Base-by-base conservation (phyloP, 2,888 invertebrate species). In the Drosophila prolongata region DNA sequence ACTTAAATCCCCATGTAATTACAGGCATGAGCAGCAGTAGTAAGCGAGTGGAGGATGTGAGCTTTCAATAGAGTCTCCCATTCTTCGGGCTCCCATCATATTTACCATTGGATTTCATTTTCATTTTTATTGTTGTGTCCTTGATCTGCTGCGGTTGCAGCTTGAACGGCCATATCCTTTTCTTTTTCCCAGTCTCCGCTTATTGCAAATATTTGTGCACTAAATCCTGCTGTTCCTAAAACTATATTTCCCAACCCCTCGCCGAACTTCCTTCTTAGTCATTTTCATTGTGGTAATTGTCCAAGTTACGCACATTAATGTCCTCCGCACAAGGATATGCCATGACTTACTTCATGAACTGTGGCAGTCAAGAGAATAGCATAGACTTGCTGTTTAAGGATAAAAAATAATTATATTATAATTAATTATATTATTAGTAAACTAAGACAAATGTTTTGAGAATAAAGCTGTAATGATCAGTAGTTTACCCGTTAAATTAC, bases 301-400 rank as follows among this genome's bases (percentile, higher is more conserved):
- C 59, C 78, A 65, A 84, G 81, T 76, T 78, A 76, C 84, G 75
- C 74, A 79, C 85, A 84, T 84, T 87, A 84, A 77, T 76, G 76
- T 77, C 67, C 59, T 37, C 19, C 52, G 46, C 30, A 58, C 40
- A 58, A 42, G 46, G 68, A 67, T 52, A 37, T 49, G 30, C n/a
- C n/a, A 19, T 30, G n/a, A 40, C 55, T 19, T n/a, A 11, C n/a
- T n/a, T n/a, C n/a, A 34, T 3, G 3, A 13, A 49, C 49, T 11
- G 3, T 16, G 0, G 13, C 11, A 19, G 49, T 13, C 49, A 49
- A 49, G 34, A 16, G 11, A 35, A 35, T 49, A 35, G 19, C 2
- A 19, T 1, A 6, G 14, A 11, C 16, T 16, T 16, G 1, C 16
- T 16, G 16, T 16, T 16, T 16, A 19, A 19, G 0, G 19, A 19